Evolutionary conservation across 2,797 vertebrate species (phyloP).

Genomic region (Antrozous pallidus): DNA sequence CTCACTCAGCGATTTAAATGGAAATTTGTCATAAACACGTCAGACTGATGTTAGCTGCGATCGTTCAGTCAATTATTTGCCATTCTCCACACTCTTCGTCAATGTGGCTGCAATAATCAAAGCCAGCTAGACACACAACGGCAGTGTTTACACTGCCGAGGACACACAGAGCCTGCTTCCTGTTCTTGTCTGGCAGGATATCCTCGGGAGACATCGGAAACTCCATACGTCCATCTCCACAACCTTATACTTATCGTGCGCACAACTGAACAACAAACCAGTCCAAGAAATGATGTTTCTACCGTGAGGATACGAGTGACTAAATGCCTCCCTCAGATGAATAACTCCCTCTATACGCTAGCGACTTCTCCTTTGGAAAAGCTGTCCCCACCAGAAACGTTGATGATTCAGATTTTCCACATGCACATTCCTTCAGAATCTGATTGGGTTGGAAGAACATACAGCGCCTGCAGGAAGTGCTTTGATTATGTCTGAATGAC

Average conservation of each 20-base stretch:
- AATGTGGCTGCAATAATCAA: background rate
- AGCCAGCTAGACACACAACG: background rate
- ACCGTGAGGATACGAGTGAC: conserved; percentile 43
- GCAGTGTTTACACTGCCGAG: background rate
- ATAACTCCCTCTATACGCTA: background rate
- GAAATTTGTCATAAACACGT: background rate
- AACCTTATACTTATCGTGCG: background rate
- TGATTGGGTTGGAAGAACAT: conserved; percentile 12
- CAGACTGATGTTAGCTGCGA: background rate
- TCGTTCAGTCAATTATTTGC: background rate
- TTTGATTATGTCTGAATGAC: conserved; percentile 31
- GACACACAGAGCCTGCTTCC: background rate
- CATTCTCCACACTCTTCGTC: background rate
- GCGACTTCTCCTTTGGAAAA: background rate
- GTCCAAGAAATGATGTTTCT: conserved; percentile 5
- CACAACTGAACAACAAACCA: conserved; percentile 46
- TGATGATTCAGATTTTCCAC: conserved; percentile 14
- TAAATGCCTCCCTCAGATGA: conserved; percentile 25
- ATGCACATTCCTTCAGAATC: background rate
- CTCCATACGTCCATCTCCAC: conserved; percentile 7
- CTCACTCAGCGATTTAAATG: conserved; percentile 27
- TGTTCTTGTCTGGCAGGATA: conserved; percentile 20
- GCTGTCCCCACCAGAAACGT: background rate
- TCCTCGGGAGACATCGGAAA: background rate
- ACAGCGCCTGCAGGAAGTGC: conserved; percentile 19